Base-by-base conservation (phyloP, 2,113 vertebrate species). In the Amazona vittata region DNA sequence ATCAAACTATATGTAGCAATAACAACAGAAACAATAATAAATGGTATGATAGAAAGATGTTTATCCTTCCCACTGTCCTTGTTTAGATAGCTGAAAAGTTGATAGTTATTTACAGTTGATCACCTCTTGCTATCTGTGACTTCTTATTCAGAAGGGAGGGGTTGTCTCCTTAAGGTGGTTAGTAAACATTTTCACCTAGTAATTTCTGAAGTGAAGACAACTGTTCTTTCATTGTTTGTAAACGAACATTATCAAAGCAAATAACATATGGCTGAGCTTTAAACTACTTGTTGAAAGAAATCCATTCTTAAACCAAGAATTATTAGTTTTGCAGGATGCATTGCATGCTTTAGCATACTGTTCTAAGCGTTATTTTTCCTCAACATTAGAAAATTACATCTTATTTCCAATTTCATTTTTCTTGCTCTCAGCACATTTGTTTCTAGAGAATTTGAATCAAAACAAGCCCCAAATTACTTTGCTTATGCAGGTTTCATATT, bases 401-500 rank as follows among this genome's bases (percentile, higher is more conserved):
- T 83, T 63, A 77, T 60, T 95, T 92, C 41, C 28, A 86, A 8
- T 93, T 86, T 77, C 7, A 74, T 57, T 96, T 91, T 89, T 64
- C 41, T 46, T 88, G 10, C 43, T 69, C n/a, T 96, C 91, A 83
- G 41, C 33, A 93, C 44, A 81, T 71, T 90, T 92, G 10, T 67
- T 92, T 90, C 64, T 17, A 0, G 22, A 89, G 50, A 88, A 74
- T 90, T 83, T 88, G 52, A 47, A 95, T 90, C 44, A 67, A 90
- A 95, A 90, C 53, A 88, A 50, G 41, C 46, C 21, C 25, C n/a
- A 86, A 76, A 22, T 83, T 43, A 53, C 46, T 94, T 25, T 3
- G 3, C 39, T 63, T 91, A 86, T 83, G 43, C 49, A 89, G 59
- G 53, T 86, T 93, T 89, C 25, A 67, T 93, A 95, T 89, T 92